Conservation (phyloP, 2,113 vertebrate genomes). For the Phalacrocorax aristotelis region DNA sequence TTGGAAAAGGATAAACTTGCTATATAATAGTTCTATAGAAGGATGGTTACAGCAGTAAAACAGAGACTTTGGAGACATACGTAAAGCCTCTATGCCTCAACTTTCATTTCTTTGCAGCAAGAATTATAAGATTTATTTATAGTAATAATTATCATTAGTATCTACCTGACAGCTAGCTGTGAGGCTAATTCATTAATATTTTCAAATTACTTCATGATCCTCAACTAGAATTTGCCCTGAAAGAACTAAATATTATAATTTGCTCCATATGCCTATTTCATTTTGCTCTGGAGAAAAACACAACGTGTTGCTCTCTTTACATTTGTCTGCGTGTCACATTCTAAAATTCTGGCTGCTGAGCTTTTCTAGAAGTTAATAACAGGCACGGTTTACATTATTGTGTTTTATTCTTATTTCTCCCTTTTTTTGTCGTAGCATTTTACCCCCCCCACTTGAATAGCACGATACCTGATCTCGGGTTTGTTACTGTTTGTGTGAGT, state of each 20-base stretch:
- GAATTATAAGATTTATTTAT: constrained; percentile 5
- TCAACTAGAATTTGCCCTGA: neutral
- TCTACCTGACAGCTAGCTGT: constrained; percentile 32
- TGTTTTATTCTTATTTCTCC: neutral
- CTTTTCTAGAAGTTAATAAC: neutral
- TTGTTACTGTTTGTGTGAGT: neutral
- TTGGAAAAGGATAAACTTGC: neutral
- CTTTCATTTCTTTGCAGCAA: neutral
- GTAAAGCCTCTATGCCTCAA: neutral
- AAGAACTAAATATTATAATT: constrained; percentile 19
- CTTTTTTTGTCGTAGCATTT: neutral
- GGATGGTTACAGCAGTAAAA: neutral
- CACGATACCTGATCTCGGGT: neutral
- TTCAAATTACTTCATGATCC: constrained; percentile 32
- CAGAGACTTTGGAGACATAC: neutral
- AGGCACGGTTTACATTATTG: neutral
- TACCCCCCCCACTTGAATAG: neutral
- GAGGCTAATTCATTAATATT: constrained; percentile 38
- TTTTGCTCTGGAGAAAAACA: neutral
- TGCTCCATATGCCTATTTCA: neutral
- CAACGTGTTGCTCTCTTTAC: neutral
- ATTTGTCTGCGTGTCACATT: neutral
- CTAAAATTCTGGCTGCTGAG: neutral
- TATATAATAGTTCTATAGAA: neutral
- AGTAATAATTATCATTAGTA: constrained; percentile 11